Evolutionary conservation across 2,113 vertebrate species (phyloP), one percentile per base, ranked within the genome.

Genomic region (Pluvianellus socialis): DNA sequence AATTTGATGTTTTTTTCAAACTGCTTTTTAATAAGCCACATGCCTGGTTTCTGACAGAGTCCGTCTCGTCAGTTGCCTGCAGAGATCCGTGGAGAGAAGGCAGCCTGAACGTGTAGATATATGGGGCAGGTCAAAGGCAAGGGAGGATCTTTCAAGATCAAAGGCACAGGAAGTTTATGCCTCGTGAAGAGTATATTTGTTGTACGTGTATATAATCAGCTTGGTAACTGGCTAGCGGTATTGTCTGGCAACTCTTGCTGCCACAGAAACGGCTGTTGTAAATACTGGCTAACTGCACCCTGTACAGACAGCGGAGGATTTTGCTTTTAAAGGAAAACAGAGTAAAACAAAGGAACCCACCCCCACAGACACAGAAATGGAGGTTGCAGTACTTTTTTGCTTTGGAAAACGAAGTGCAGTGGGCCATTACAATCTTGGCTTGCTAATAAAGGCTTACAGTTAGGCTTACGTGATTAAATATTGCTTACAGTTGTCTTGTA

Each of bases 381-480:
- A 52, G 20, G 4, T 38, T 26, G 56, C 45, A 27, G 15, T 66
- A 82, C 50, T 73, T 91, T 91, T 68, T 90, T 73, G 45, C 56
- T 62, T 11, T 35, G 32, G 30, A 77, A 81, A 89, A 94, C 73
- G 45, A 90, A 74, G 79, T 18, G 4, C 61, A 80, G 44, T 5
- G 19, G 53, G 47, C 58, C 96, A 62, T 86, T 97, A 33, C 28
- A 91, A 97, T 76, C 88, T 75, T 92, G 92, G 88, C 79, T 96
- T 96, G 88, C 92, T 97, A 96, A 95, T 85, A 79, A 88, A 74
- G 90, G 79, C 90, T 73, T 96, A 73, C 63, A 87, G 6, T 83
- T 94, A 84, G 89, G 85, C 67, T 83, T 94, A 89, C 83, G 38
- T 93, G 90, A 97, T 96, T 93, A 94, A 96, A 95, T 94, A 96